A percentile compares a stretch with the other conserved stretches of the same genome.
Evolutionary conservation across 2,113 vertebrate genomes (phyloP).

Genomic region (Pavo muticus): DNA sequence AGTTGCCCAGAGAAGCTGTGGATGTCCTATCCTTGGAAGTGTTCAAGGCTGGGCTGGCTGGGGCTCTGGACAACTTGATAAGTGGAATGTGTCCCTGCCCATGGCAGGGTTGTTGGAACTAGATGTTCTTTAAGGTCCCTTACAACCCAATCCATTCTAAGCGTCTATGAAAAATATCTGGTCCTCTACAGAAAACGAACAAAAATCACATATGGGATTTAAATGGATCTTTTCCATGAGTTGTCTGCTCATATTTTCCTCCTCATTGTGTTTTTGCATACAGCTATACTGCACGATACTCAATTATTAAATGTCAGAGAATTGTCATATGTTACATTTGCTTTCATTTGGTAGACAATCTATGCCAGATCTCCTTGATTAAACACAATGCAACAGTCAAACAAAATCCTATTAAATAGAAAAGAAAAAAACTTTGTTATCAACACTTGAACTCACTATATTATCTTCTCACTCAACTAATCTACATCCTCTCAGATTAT

Average conservation of each 20-base stretch:
- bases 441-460: background rate
- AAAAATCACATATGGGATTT: background rate
- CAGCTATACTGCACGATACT: background rate
- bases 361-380: conserved; percentile 4
- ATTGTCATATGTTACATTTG: background rate
- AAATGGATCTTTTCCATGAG: conserved; percentile 10
- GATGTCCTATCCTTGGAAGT: background rate
- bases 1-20: background rate
- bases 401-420: background rate
- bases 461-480: background rate
- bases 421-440: conserved; percentile 12
- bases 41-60: background rate
- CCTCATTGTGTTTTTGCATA: background rate
- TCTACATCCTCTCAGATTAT: conserved; percentile 32
- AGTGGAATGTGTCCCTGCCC: background rate
- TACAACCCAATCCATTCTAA: background rate
- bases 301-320: background rate
- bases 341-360: conserved; percentile 9
- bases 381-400: conserved; percentile 6
- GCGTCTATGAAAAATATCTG: background rate
- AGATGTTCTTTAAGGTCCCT: background rate
- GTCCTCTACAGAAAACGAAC: background rate
- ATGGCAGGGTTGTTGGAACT: background rate
- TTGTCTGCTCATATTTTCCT: background rate
- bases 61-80: background rate